These are phyloP conservation scores for Phataginus tetradactyla DNA, from an alignment of 2,797 vertebrate species.

Conservation along the genomic window DNA sequence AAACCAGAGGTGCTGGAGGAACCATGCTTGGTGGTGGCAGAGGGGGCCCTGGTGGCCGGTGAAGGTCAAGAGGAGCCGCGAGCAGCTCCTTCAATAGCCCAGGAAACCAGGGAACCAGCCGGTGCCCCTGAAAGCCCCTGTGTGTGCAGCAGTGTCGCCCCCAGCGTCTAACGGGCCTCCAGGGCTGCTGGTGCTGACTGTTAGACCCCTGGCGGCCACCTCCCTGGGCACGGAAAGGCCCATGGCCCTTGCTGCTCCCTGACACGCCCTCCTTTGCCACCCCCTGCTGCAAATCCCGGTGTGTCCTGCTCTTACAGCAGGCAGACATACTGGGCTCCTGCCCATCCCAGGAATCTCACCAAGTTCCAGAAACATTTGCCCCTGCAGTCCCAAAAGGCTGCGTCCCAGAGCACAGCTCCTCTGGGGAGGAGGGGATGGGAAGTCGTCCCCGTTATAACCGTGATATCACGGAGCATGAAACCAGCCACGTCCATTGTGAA, in stretches of 20 bases:
- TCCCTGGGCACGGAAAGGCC: background rate
- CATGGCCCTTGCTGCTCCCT: background rate
- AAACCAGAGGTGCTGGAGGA: background rate
- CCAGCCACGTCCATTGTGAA: accelerated
- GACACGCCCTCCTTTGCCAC: background rate
- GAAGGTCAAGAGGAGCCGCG: slow-evolving; percentile 1
- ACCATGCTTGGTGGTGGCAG: background rate
- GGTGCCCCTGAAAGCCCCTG: background rate
- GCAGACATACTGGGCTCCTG: background rate
- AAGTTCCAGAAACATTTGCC: background rate
- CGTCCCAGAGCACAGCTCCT: background rate
- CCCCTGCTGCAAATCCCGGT: background rate
- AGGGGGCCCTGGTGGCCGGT: background rate
- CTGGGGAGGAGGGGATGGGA: background rate
- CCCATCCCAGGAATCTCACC: background rate
- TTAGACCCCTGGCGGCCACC: background rate
- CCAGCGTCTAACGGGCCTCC: slow-evolving; percentile 5
- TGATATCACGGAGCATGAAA: accelerated
- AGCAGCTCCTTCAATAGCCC: background rate
- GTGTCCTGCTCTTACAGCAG: background rate
- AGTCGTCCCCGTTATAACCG: accelerated
- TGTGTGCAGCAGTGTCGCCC: background rate
- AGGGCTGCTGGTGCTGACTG: background rate
- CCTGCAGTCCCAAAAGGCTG: accelerated
- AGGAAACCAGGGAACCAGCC: background rate